These are phyloP conservation scores for Rhinoderma darwinii DNA, from an alignment of 2,113 vertebrate genomes.

Conservation along the genomic window DNA sequence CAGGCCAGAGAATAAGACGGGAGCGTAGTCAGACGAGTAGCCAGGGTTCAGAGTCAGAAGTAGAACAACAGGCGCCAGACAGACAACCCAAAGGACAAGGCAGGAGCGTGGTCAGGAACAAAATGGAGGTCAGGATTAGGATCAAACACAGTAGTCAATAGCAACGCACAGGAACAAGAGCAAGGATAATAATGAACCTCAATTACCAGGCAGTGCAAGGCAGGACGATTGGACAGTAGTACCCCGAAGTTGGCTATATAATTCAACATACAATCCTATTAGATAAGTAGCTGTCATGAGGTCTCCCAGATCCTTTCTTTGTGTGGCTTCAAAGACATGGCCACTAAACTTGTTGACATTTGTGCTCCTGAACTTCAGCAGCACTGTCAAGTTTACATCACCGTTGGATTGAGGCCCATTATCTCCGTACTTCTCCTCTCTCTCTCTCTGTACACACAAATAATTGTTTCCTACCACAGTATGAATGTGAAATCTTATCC, in stretches of 20 bases:
- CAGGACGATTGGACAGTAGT: neutral
- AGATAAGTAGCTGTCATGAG: constrained; percentile 32
- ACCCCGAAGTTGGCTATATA: neutral
- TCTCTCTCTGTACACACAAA: neutral
- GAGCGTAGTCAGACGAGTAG: too few relatives aligned
- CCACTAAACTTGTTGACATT: constrained; percentile 24
- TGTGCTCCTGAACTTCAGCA: constrained; percentile 30
- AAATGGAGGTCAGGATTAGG: too few relatives aligned
- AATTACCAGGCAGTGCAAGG: too few relatives aligned
- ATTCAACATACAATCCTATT: neutral
- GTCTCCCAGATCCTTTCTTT: neutral
- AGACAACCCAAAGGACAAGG: too few relatives aligned
- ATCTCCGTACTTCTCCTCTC: constrained; percentile 6
- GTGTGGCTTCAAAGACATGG: constrained; percentile 18
- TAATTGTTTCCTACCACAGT: constrained; percentile 36
- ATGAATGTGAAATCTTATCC: constrained; percentile 20
- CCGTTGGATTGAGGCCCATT: constrained; percentile 37
- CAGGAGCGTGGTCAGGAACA: too few relatives aligned
- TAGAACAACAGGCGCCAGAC: too few relatives aligned
- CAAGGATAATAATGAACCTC: too few relatives aligned
- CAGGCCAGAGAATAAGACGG: too few relatives aligned
- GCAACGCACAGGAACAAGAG: too few relatives aligned
- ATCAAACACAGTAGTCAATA: too few relatives aligned
- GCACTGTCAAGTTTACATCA: constrained; percentile 34
- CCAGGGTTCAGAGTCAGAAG: too few relatives aligned